Conservation (phyloP, 2,113 vertebrate genomes). For the Pelecanoides urinatrix region DNA sequence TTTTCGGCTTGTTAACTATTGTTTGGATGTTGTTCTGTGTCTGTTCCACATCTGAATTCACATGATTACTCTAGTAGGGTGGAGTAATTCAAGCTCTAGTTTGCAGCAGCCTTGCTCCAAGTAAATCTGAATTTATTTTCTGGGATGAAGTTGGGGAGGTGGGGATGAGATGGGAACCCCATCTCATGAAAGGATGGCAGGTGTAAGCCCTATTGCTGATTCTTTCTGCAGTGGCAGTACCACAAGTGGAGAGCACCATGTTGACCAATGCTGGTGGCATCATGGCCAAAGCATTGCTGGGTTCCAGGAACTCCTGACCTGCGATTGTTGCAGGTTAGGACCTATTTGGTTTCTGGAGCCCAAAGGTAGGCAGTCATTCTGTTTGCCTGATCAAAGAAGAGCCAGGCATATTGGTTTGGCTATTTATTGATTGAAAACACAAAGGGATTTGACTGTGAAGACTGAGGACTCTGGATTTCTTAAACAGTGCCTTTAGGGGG, state of each 20-base stretch:
- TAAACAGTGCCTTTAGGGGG: not conserved
- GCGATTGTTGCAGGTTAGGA: not conserved
- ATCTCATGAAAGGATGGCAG: not conserved
- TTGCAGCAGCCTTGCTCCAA: not conserved
- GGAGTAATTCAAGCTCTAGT: not conserved
- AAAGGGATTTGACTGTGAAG: not conserved
- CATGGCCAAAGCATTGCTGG: not conserved
- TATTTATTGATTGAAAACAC: not conserved
- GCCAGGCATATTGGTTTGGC: fast-evolving
- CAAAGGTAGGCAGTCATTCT: not conserved
- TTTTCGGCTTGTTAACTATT: not conserved
- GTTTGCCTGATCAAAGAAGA: not conserved
- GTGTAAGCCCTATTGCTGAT: not conserved
- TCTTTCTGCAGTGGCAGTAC: not conserved
- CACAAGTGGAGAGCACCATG: not conserved
- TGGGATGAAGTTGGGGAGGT: not conserved
- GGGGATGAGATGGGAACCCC: not conserved
- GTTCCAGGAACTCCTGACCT: not conserved
- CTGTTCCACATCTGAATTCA: not conserved
- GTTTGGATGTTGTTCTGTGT: not conserved
- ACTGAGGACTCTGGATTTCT: not conserved
- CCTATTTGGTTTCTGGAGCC: not conserved
- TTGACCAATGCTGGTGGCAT: not conserved
- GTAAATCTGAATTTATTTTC: not conserved
- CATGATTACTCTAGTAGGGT: not conserved